These are phyloP conservation scores for Apamea monoglypha DNA, from an alignment of 2,888 invertebrate species.

Conservation along the genomic window DNA sequence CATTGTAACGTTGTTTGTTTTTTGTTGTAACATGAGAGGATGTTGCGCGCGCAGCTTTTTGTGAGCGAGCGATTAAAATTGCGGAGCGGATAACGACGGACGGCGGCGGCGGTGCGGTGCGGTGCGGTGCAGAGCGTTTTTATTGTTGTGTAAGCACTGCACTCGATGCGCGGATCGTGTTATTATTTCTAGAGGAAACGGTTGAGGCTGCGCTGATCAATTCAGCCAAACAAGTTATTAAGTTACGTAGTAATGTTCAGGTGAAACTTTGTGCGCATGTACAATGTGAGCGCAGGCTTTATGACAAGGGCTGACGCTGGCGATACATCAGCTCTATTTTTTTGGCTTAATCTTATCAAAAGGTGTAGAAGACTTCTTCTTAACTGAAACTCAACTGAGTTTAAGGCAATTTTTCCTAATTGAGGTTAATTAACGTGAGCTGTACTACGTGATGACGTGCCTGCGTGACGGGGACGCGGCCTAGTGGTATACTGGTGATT, in stretches of 20 bases:
- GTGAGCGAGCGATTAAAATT: conserved; percentile 64
- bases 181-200: conserved; percentile 63
- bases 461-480: neutral
- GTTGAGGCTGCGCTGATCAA: conserved; percentile 47
- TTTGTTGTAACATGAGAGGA: conserved; percentile 69
- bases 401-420: neutral
- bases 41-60: conserved; percentile 64
- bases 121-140: conserved; percentile 33
- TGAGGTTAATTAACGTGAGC: neutral
- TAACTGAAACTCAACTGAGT: neutral
- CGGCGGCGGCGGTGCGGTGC: conserved; percentile 6
- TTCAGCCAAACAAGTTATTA: conserved; percentile 49
- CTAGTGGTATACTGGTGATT: neutral
- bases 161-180: conserved; percentile 39
- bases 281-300: neutral
- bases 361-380: neutral
- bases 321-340: neutral
- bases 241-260: conserved; percentile 33
- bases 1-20: conserved; percentile 63
- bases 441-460: neutral
- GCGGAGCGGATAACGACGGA: conserved; percentile 44
- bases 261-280: conserved; percentile 10
- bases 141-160: conserved; percentile 56
- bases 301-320: neutral
- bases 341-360: neutral